Evolutionary conservation across 2,888 invertebrate genomes (phyloP).

Genomic region (Eledona agricola): DNA sequence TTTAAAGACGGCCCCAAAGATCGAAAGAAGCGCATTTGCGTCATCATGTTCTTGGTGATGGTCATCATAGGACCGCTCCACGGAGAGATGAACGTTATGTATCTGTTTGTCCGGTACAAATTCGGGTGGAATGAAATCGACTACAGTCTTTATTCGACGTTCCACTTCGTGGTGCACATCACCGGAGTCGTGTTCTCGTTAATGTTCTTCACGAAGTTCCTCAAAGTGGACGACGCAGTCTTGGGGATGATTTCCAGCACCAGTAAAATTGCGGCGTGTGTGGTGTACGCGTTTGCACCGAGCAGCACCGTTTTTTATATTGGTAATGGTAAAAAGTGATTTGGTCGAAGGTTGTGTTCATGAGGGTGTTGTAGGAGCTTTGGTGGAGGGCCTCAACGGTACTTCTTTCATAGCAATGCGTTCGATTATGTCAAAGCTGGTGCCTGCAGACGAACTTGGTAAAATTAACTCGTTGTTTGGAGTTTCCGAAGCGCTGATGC

Average conservation of each 20-base stretch:
- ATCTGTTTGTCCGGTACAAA: conserved; percentile 66
- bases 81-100: conserved; percentile 67
- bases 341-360: background rate
- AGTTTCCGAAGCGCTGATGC: conserved; percentile 54
- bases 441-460: conserved; percentile 68
- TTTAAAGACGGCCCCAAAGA: conserved; percentile 64
- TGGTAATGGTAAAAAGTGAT: conserved; percentile 46
- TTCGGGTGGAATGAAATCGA: conserved; percentile 70
- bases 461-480: conserved; percentile 63
- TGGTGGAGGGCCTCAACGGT: conserved; percentile 63
- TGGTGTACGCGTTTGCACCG: conserved; percentile 57
- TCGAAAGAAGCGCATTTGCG: conserved; percentile 61
- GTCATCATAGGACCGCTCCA: conserved; percentile 66
- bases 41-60: conserved; percentile 64
- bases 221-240: conserved; percentile 56
- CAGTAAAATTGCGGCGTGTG: conserved; percentile 56
- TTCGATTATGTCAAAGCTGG: conserved; percentile 67
- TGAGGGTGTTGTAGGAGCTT: conserved; percentile 60
- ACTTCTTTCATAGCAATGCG: conserved; percentile 67
- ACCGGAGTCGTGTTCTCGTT: conserved; percentile 60
- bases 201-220: conserved; percentile 51
- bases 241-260: conserved; percentile 56
- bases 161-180: conserved; percentile 66
- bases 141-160: conserved; percentile 68
- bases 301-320: conserved; percentile 54